phyloP scores from a whole-genome alignment of 2,113 vertebrate species.

The Centropus unirufus region DNA sequence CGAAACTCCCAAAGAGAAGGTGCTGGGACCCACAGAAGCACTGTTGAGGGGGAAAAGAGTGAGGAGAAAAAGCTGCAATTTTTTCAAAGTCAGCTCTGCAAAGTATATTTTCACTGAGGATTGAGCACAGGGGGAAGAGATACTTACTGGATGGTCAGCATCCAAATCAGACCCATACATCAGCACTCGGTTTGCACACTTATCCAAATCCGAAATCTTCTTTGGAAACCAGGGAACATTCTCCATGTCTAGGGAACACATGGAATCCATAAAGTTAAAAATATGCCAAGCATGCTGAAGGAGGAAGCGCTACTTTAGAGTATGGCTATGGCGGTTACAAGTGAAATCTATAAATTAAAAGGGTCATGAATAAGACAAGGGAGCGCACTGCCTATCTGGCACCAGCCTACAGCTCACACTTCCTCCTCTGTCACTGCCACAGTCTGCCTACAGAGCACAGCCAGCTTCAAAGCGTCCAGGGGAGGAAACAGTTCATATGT shows the following conservation, averaged over 20 bases:
- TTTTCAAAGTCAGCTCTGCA: not conserved
- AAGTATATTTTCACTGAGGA: not conserved
- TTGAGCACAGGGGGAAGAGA: not conserved
- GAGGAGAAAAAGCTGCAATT: not conserved
- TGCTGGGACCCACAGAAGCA: not conserved
- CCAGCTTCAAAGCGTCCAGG: not conserved
- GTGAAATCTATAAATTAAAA: conserved; percentile 35
- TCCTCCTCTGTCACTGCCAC: conserved; percentile 57
- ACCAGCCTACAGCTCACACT: conserved; percentile 56
- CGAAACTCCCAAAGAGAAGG: not conserved
- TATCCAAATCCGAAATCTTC: conserved; percentile 96
- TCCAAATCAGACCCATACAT: conserved; percentile 97
- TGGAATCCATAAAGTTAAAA: conserved; percentile 38
- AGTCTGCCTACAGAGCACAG: not conserved
- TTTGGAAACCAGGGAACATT: conserved; percentile 93
- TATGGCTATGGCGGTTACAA: not conserved
- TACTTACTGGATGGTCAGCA: conserved; percentile 90
- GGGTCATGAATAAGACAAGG: conserved; percentile 38
- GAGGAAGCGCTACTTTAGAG: conserved; percentile 10
- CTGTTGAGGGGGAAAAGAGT: not conserved
- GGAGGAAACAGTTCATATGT: not conserved
- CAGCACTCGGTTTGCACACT: conserved; percentile 93
- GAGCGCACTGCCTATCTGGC: conserved; percentile 58
- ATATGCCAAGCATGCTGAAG: not conserved
- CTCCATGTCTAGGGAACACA: conserved; percentile 82